A percentile compares a stretch with the other conserved stretches of the same genome.
Conservation (phyloP, 2,113 vertebrate species). For the Natator depressus region DNA sequence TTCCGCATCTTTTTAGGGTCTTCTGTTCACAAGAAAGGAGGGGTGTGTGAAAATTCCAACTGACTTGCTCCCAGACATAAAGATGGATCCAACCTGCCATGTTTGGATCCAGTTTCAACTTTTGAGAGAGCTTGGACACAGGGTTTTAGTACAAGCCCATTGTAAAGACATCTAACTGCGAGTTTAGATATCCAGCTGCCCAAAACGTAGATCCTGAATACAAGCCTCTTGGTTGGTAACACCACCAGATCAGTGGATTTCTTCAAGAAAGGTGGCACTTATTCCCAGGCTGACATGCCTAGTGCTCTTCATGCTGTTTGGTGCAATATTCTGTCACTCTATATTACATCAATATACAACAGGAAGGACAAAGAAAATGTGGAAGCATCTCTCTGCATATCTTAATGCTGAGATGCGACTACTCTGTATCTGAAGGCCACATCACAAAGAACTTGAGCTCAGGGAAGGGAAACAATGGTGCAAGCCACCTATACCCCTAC, state of each 20-base stretch:
- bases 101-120: not conserved
- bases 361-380: not conserved
- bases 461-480: slow-evolving; percentile 32
- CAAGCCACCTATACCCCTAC: not conserved
- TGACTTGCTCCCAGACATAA: not conserved
- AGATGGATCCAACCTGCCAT: not conserved
- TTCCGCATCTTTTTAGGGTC: slow-evolving; percentile 18
- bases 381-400: slow-evolving; percentile 53
- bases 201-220: slow-evolving; percentile 38
- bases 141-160: not conserved
- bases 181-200: not conserved
- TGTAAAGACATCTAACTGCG: not conserved
- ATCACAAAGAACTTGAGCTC: slow-evolving; percentile 35
- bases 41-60: slow-evolving; percentile 39
- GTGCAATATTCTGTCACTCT: slow-evolving; percentile 5
- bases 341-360: not conserved
- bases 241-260: slow-evolving; percentile 58
- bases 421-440: slow-evolving; percentile 51
- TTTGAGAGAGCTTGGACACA: not conserved
- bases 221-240: slow-evolving; percentile 45
- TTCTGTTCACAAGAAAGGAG: slow-evolving; percentile 9
- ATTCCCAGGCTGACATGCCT: slow-evolving; percentile 9
- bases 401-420: slow-evolving; percentile 54
- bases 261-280: slow-evolving; percentile 55
- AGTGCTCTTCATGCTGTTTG: not conserved